Evolutionary conservation across 2,888 invertebrate genomes (phyloP).

Genomic region (Drosophila suboccidentalis): DNA sequence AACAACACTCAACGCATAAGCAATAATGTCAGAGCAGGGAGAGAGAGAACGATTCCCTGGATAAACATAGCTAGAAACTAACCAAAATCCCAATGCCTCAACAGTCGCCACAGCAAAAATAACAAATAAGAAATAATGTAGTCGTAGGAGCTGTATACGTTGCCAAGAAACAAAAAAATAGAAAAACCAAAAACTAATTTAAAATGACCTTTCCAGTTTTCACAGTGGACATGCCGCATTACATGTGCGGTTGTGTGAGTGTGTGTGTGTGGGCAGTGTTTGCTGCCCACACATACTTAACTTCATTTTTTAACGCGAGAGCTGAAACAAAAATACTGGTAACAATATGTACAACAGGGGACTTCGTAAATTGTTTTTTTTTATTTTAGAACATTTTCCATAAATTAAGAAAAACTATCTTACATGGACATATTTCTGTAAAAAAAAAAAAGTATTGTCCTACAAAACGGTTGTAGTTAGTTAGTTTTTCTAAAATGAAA

Average conservation of each 20-base stretch:
- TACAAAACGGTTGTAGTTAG: no score
- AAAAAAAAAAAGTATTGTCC: no score
- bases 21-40: constrained; percentile 13
- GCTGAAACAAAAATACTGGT: not conserved
- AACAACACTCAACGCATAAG: constrained; percentile 29
- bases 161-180: constrained; percentile 24
- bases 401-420: no score
- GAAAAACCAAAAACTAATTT: constrained; percentile 71
- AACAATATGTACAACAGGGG: not conserved
- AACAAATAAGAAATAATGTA: constrained; percentile 20
- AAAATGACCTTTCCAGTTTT: constrained; percentile 69
- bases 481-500: no score
- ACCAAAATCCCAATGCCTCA: constrained; percentile 29
- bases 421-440: no score
- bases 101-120: constrained; percentile 11
- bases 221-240: constrained; percentile 58
- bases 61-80: constrained; percentile 48
- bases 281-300: constrained; percentile 56
- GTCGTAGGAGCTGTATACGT: constrained; percentile 24
- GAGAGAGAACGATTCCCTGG: constrained; percentile 49
- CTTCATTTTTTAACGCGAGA: constrained; percentile 51
- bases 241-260: constrained; percentile 35
- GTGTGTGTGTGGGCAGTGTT: constrained; percentile 11
- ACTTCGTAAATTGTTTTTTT: no score
- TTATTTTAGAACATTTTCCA: no score